Conservation (phyloP, 2,888 invertebrate species). For the Phasia obesa region DNA sequence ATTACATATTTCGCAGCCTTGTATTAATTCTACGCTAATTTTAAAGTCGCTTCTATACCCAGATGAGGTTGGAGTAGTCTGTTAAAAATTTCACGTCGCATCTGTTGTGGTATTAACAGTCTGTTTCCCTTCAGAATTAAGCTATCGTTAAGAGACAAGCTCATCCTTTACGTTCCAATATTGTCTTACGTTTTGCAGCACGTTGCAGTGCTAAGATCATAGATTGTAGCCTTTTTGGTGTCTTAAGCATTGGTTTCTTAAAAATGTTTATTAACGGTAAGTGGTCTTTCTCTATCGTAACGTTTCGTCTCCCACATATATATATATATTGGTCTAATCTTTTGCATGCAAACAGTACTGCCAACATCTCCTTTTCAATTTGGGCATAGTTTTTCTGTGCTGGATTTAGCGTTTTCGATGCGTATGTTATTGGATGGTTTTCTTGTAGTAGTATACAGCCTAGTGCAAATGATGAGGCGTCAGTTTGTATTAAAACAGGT, state of each 20-base stretch:
- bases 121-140: slow-evolving; percentile 8
- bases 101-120: background rate
- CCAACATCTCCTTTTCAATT: slow-evolving; percentile 18
- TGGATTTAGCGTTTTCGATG: background rate
- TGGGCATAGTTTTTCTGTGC: slow-evolving; percentile 4
- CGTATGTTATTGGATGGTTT: background rate
- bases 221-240: too few relatives aligned
- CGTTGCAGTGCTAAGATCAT: too few relatives aligned
- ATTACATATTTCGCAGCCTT: slow-evolving; percentile 27
- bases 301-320: background rate
- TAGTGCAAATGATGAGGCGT: background rate
- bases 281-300: background rate
- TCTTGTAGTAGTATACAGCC: background rate
- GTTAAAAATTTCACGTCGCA: slow-evolving; percentile 2
- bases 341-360: slow-evolving; percentile 1
- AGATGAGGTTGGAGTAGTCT: slow-evolving; percentile 26
- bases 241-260: background rate
- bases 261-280: background rate
- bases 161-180: background rate
- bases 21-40: slow-evolving; percentile 31
- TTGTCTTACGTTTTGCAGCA: too few relatives aligned
- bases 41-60: slow-evolving; percentile 43
- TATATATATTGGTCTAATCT: slow-evolving; percentile 8
- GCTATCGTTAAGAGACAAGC: background rate
- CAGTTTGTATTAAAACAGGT: background rate